Evolutionary conservation across 2,888 invertebrate genomes (phyloP).

Genomic region (Drosophila imparisetae): DNA sequence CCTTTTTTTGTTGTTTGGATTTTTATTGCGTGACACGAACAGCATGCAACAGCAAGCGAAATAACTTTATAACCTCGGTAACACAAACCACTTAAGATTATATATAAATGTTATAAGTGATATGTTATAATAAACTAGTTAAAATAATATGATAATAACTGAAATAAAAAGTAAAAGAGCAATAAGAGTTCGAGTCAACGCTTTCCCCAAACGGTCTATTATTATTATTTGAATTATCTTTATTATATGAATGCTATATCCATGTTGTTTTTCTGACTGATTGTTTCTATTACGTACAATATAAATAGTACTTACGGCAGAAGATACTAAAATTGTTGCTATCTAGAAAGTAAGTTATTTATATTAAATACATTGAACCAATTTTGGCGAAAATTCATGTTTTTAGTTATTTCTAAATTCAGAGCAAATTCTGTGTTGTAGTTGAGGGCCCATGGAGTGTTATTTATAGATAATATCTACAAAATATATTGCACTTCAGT

Average conservation of each 20-base stretch:
- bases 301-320: background rate
- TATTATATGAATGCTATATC: too few relatives aligned
- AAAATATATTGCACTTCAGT: background rate
- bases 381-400: background rate
- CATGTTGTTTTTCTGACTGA: too few relatives aligned
- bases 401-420: background rate
- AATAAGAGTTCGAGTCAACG: too few relatives aligned
- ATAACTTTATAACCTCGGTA: background rate
- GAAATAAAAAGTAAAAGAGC: background rate
- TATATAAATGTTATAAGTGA: background rate
- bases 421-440: background rate
- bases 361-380: background rate
- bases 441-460: background rate
- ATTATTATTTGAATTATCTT: too few relatives aligned
- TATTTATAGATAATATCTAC: background rate
- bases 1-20: background rate
- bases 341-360: background rate
- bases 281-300: too few relatives aligned
- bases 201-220: too few relatives aligned
- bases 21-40: constrained; percentile 26
- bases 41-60: background rate
- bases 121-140: background rate
- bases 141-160: background rate
- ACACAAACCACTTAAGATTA: background rate
- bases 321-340: background rate